phyloP scores from a whole-genome alignment of 2,888 invertebrate species.

The Euplagia quadripunctaria region DNA sequence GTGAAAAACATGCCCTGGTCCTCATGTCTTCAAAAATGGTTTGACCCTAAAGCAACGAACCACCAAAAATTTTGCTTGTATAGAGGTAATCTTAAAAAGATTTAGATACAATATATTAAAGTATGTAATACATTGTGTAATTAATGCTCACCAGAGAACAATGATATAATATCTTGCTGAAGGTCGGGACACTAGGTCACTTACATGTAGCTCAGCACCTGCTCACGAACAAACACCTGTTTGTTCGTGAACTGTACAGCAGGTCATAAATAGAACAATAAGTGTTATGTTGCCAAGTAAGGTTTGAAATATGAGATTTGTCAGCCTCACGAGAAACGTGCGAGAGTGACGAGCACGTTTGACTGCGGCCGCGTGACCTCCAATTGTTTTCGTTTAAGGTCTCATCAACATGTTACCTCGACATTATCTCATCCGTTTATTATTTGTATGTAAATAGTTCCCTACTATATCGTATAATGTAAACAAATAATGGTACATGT shows the following conservation, averaged over 20 bases:
- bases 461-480: neutral
- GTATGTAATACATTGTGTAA: neutral
- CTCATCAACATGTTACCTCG: conserved; percentile 32
- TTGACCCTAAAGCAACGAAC: too few species aligned
- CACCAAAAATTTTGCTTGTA: too few species aligned
- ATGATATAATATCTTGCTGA: conserved; percentile 1
- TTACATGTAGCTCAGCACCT: neutral
- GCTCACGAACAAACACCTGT: neutral
- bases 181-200: neutral
- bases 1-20: too few species aligned
- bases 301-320: conserved; percentile 11
- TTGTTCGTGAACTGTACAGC: neutral
- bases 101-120: too few species aligned
- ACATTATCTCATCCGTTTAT: conserved; percentile 38
- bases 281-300: conserved; percentile 3
- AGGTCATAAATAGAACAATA: conserved; percentile 9
- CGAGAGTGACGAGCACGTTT: conserved; percentile 55
- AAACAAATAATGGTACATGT: neutral
- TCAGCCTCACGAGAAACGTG: conserved; percentile 42
- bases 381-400: conserved; percentile 51
- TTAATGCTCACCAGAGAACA: neutral
- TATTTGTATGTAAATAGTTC: neutral
- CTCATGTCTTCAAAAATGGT: too few species aligned
- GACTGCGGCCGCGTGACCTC: conserved; percentile 52
- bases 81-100: neutral